Conservation (phyloP, 2,888 invertebrate genomes). For the Resseliella maxima region DNA sequence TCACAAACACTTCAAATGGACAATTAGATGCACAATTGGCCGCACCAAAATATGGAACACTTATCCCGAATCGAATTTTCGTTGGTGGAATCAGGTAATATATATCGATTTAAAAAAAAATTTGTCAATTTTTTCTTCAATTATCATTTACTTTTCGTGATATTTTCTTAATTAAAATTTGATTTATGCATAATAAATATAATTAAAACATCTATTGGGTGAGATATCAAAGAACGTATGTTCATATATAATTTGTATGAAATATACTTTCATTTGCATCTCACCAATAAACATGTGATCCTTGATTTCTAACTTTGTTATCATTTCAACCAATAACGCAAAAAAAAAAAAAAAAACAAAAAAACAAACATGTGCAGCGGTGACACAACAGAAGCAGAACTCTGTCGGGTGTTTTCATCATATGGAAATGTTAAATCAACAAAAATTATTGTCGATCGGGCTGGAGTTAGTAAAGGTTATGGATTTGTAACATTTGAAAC, state of each 20-base stretch:
- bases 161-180: too few relatives aligned
- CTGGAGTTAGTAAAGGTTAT: constrained; percentile 86
- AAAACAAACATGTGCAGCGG: constrained; percentile 70
- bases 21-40: constrained; percentile 67
- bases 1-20: constrained; percentile 56
- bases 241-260: background rate
- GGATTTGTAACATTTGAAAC: constrained; percentile 88
- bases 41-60: constrained; percentile 77
- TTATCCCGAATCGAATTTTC: constrained; percentile 95
- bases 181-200: too few relatives aligned
- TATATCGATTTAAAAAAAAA: too few relatives aligned
- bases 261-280: background rate
- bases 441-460: constrained; percentile 94
- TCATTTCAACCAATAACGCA: background rate
- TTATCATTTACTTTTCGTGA: too few relatives aligned
- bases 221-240: background rate
- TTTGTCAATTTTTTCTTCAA: too few relatives aligned
- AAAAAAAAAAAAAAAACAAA: background rate
- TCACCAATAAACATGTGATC: too few relatives aligned
- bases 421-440: constrained; percentile 91
- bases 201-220: too few relatives aligned
- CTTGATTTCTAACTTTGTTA: too few relatives aligned
- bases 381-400: constrained; percentile 91
- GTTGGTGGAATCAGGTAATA: constrained; percentile 95
- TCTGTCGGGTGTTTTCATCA: constrained; percentile 90